A percentile compares a stretch with the other conserved stretches of the same genome.
phyloP scores from a whole-genome alignment of 2,888 invertebrate genomes.

The Aphodius granarius region DNA sequence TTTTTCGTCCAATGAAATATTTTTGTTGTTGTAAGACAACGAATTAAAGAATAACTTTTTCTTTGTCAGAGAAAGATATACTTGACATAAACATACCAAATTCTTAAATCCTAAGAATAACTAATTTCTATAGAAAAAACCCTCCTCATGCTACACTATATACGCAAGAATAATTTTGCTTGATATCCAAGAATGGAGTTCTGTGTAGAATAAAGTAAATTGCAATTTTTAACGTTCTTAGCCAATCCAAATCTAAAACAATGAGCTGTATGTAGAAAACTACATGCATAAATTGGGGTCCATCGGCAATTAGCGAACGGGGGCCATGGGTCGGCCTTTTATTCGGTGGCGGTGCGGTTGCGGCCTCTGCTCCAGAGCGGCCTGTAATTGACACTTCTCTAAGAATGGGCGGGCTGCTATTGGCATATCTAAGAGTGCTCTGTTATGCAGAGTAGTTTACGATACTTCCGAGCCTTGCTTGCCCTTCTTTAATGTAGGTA shows the following conservation, averaged over 20 bases:
- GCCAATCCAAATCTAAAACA: neutral
- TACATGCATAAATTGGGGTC: neutral
- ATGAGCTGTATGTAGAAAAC: neutral
- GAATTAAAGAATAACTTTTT: too few species aligned
- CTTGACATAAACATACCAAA: too few species aligned
- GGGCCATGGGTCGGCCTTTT: neutral
- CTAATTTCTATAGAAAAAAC: too few species aligned
- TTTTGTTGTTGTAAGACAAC: too few species aligned
- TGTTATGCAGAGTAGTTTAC: constrained; percentile 28
- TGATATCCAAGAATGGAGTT: too few species aligned
- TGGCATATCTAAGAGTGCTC: constrained; percentile 34
- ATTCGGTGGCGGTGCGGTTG: neutral
- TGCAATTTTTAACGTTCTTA: too few species aligned
- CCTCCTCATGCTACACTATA: too few species aligned
- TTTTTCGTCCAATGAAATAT: too few species aligned
- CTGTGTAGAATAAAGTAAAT: too few species aligned
- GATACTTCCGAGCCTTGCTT: constrained; percentile 8
- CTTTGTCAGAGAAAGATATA: too few species aligned
- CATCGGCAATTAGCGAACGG: neutral
- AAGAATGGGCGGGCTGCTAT: constrained; percentile 35
- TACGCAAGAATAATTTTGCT: too few species aligned
- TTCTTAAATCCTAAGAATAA: too few species aligned
- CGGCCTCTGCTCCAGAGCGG: constrained; percentile 18
- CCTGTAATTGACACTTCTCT: constrained; percentile 36
- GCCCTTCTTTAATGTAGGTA: neutral